phyloP scores from a whole-genome alignment of 2,113 vertebrate species.

The Melanostigma gelatinosum region DNA sequence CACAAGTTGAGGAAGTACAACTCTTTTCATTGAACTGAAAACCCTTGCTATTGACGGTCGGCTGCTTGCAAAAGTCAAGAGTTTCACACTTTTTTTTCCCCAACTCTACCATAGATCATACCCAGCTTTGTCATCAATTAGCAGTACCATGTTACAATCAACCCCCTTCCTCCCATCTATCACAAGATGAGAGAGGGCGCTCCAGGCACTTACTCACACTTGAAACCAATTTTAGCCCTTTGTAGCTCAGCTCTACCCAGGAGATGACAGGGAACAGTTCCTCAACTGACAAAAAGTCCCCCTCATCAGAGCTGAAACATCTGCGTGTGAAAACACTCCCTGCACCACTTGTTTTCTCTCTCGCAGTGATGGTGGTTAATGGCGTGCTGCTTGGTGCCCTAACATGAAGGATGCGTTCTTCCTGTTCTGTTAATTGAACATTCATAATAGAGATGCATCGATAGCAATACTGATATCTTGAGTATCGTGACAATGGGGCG shows the following conservation, averaged over 20 bases:
- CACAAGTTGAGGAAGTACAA: conserved; percentile 53
- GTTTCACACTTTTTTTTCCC: conserved; percentile 53
- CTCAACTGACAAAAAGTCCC: conserved; percentile 70
- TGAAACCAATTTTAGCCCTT: conserved; percentile 79
- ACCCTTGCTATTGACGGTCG: conserved; percentile 39
- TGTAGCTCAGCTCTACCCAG: conserved; percentile 65
- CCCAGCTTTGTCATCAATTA: conserved; percentile 72
- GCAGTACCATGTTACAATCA: conserved; percentile 75
- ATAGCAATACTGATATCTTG: neutral
- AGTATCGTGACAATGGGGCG: neutral
- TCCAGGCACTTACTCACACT: conserved; percentile 77
- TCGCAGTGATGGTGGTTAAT: conserved; percentile 38
- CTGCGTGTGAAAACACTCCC: conserved; percentile 35
- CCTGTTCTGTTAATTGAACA: conserved; percentile 38
- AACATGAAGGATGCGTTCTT: conserved; percentile 15
- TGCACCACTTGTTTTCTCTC: conserved; percentile 15
- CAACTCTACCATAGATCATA: conserved; percentile 66
- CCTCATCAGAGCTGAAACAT: conserved; percentile 62
- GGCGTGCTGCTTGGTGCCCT: conserved; percentile 13
- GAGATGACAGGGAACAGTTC: conserved; percentile 66
- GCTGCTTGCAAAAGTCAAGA: conserved; percentile 29
- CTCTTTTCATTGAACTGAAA: conserved; percentile 44
- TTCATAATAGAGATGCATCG: neutral
- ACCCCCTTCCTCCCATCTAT: conserved; percentile 67
- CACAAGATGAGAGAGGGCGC: conserved; percentile 69